Conservation (phyloP, 2,888 invertebrate genomes). For the Uloborus plumipes region DNA sequence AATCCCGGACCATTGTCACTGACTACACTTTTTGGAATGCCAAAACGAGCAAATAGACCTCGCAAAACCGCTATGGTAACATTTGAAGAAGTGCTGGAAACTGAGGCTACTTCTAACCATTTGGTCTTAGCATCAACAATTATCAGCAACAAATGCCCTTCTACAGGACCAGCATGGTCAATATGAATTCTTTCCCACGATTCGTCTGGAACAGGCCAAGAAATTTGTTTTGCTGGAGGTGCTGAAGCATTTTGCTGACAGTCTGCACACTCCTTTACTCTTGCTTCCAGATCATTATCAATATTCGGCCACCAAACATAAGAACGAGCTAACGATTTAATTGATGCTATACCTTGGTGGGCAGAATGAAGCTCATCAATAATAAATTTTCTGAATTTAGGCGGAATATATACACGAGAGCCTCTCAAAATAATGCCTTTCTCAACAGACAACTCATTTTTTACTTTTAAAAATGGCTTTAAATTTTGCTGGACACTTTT, state of each 20-base stretch:
- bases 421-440: constrained; percentile 67
- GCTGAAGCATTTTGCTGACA: constrained; percentile 8
- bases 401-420: constrained; percentile 67
- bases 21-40: constrained; percentile 68
- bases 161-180: constrained; percentile 72
- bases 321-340: constrained; percentile 68
- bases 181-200: constrained; percentile 71
- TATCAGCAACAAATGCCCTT: constrained; percentile 69
- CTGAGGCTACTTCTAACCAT: constrained; percentile 70
- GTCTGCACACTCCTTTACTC: constrained; percentile 12
- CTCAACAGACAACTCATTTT: constrained; percentile 61
- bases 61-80: constrained; percentile 65
- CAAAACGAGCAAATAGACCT: constrained; percentile 66
- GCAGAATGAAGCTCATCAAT: constrained; percentile 67
- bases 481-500: neutral
- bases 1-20: constrained; percentile 69
- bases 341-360: constrained; percentile 68
- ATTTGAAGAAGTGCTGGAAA: constrained; percentile 51
- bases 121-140: constrained; percentile 72
- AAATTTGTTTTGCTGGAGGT: constrained; percentile 6
- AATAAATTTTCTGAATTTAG: constrained; percentile 58
- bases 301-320: constrained; percentile 69
- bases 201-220: constrained; percentile 61
- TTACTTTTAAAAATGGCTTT: neutral
- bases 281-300: constrained; percentile 65